These are phyloP conservation scores for Scaptodrosophila lebanonensis DNA, from an alignment of 1,140 invertebrate genomes.

Conservation along the genomic window DNA sequence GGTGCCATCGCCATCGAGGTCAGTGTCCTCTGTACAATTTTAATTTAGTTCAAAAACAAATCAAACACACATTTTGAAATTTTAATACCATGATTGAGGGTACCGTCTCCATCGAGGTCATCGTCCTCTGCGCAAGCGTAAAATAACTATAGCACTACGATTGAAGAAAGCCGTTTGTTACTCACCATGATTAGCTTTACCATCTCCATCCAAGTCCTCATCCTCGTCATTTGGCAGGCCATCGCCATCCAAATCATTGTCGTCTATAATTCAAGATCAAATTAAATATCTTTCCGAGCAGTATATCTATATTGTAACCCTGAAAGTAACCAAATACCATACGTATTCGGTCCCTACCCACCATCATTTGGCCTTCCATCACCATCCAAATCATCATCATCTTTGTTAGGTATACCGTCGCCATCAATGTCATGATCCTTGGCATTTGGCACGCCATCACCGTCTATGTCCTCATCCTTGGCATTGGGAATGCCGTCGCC, in stretches of 20 bases:
- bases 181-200: slow-evolving; percentile 67
- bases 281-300: slow-evolving; percentile 1
- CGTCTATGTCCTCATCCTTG: slow-evolving; percentile 28
- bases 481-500: slow-evolving; percentile 31
- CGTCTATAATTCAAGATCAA: slow-evolving; percentile 22
- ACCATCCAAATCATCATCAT: slow-evolving; percentile 69
- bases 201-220: slow-evolving; percentile 67
- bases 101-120: slow-evolving; percentile 53
- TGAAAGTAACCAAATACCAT: slow-evolving; percentile 5
- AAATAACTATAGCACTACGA: slow-evolving; percentile 76
- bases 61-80: too few species aligned
- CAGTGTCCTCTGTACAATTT: slow-evolving; percentile 31
- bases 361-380: slow-evolving; percentile 61
- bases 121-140: slow-evolving; percentile 32
- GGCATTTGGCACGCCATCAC: slow-evolving; percentile 16
- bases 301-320: too few species aligned
- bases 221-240: slow-evolving; percentile 72
- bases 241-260: slow-evolving; percentile 52
- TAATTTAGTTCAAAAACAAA: background rate
- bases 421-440: slow-evolving; percentile 27
- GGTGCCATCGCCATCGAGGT: slow-evolving; percentile 51
- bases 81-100: slow-evolving; percentile 48
- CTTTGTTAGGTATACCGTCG: slow-evolving; percentile 60
- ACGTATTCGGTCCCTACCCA: slow-evolving; percentile 26
- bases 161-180: slow-evolving; percentile 77